Percentiles rank a stretch among this genome's conserved stretches.
phyloP scores from a whole-genome alignment of 2,113 vertebrate genomes.

The Periophthalmus modestus region DNA sequence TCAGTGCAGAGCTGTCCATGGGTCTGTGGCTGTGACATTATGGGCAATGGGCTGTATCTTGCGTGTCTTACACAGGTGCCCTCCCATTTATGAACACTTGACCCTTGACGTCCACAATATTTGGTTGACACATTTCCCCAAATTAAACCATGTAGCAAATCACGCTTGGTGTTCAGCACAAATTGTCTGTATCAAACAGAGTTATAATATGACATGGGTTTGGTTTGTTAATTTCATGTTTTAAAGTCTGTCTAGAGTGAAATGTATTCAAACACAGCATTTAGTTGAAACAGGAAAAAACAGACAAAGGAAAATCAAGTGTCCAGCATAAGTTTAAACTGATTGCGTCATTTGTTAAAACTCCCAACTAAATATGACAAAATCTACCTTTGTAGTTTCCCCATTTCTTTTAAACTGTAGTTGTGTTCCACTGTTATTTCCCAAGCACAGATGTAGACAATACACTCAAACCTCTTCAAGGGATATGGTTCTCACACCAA shows the following conservation, averaged over 20 bases:
- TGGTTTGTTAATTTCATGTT: background rate
- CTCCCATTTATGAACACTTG: background rate
- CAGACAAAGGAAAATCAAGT: background rate
- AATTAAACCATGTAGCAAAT: background rate
- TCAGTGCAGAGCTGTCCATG: background rate
- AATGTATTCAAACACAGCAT: background rate
- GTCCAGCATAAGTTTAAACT: background rate
- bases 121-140: background rate
- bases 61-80: background rate
- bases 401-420: background rate
- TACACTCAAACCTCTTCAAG: background rate
- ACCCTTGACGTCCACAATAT: background rate
- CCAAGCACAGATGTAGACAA: constrained; percentile 1
- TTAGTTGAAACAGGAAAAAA: background rate
- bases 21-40: background rate
- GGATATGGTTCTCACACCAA: constrained; percentile 6
- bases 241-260: background rate
- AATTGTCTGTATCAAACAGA: background rate
- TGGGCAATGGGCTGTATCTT: background rate
- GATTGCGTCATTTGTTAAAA: no score
- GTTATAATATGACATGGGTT: background rate
- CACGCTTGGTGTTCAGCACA: background rate
- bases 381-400: constrained; percentile 11
- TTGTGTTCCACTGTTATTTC: background rate
- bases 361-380: background rate